These are phyloP conservation scores for Athripsodes cinereus DNA, from an alignment of 2,888 invertebrate genomes.

Conservation along the genomic window DNA sequence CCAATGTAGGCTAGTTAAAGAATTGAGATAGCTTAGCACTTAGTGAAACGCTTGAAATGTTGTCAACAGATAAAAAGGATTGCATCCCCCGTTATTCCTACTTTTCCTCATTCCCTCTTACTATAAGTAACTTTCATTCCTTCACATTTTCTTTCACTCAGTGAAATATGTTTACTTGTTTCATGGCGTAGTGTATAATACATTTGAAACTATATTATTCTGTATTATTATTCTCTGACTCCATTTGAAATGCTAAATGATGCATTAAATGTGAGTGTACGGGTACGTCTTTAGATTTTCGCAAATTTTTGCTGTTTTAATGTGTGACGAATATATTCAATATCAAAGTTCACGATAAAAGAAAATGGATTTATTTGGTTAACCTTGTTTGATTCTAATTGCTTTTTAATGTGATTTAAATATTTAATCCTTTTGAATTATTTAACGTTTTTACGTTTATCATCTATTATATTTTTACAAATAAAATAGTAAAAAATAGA, in stretches of 20 bases:
- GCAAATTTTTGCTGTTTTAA: too few relatives aligned
- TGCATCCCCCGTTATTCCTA: slow-evolving; percentile 7
- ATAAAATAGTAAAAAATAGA: too few relatives aligned
- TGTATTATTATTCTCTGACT: slow-evolving; percentile 9
- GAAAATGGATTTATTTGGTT: too few relatives aligned
- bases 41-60: slow-evolving; percentile 22
- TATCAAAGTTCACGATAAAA: too few relatives aligned
- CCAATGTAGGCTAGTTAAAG: too few relatives aligned
- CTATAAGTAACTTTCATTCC: neutral
- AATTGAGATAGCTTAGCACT: slow-evolving; percentile 9
- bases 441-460: too few relatives aligned
- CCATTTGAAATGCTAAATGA: slow-evolving; percentile 21
- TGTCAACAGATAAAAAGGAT: slow-evolving; percentile 23
- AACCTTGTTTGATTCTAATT: too few relatives aligned
- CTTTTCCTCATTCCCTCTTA: neutral
- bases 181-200: neutral
- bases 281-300: neutral
- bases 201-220: neutral
- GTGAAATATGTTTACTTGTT: neutral
- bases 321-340: too few relatives aligned
- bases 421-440: too few relatives aligned
- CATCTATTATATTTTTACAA: too few relatives aligned
- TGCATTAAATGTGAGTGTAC: slow-evolving; percentile 12
- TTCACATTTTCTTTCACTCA: neutral
- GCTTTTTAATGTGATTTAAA: too few relatives aligned